Base-by-base conservation (phyloP, 2,113 vertebrate species). In the Globicephala melas region DNA sequence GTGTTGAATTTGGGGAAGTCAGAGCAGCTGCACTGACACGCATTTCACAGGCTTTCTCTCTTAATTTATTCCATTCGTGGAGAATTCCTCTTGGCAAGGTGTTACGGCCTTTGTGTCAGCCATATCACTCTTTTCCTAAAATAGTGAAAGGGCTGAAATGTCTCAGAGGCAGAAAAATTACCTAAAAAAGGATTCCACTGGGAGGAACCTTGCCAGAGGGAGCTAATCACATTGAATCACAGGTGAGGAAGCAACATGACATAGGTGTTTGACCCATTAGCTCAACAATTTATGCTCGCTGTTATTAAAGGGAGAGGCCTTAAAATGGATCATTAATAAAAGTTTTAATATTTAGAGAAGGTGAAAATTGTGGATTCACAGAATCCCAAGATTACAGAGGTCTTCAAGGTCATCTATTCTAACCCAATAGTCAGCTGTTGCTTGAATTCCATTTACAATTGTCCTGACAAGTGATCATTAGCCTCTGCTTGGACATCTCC, bases 71-170 rank as follows among this genome's bases (percentile, higher is more conserved):
- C 85, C 73, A 92, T 62, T 38, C 0, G 65, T 36, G 36, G 6
- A 33, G 86, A 67, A 97, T 95, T 97, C 80, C 80, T 95, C 33
- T 53, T 44, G 28, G 6, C 28, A 81, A 65, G 28, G 15, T 79
- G 44, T 90, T 90, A 93, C 0, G 47, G 36, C 67, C 81, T 60
- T 93, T 50, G 63, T 96, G 96, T 98, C 96, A 97, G 91, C 17
- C 97, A 93, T 96, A 81, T 23, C 89, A 95, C 70, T 88, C 81
- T 79, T 81, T 96, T 96, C n/a, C 47, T 77, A 96, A 97, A 97
- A 38, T 96, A 97, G 96, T 62, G 7, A 77, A 98, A 80, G 58
- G 74, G 33, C 82, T 97, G 47, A 91, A 95, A 96, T 93, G 41
- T n/a, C 86, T 83, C 90, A 91, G 91, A 91, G n/a, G 76, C 71